phyloP scores from a whole-genome alignment of 2,113 vertebrate species.

The Antigone vipio region DNA sequence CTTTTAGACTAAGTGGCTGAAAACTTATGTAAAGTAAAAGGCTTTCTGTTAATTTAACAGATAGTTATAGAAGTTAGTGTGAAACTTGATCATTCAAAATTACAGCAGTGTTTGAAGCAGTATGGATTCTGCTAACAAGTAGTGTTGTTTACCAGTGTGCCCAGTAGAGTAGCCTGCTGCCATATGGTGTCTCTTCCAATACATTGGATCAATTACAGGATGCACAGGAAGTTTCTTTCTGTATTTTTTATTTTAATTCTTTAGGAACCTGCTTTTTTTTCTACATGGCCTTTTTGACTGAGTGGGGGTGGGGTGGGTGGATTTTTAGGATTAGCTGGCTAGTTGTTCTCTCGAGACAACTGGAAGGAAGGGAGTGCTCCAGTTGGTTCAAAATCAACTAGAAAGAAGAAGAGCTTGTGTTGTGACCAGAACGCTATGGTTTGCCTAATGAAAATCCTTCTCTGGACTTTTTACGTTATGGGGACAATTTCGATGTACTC shows the following conservation, averaged over 20 bases:
- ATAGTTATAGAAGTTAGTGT: neutral
- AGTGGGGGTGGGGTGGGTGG: neutral
- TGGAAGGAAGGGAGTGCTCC: neutral
- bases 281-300: neutral
- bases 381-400: neutral
- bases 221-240: neutral
- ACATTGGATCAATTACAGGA: neutral
- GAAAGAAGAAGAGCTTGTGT: neutral
- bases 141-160: neutral
- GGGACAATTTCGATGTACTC: neutral
- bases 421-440: neutral
- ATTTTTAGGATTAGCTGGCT: neutral
- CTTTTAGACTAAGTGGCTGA: neutral
- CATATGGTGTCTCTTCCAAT: neutral
- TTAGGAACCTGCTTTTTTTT: neutral
- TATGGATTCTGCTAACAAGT: neutral
- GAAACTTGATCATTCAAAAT: neutral
- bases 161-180: neutral
- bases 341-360: neutral
- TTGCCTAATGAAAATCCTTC: neutral
- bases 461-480: neutral
- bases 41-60: neutral
- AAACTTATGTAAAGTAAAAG: neutral
- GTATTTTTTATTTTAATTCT: neutral
- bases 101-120: neutral